Base-by-base conservation (phyloP, 2,888 invertebrate species). In the Drosophila conformis region DNA sequence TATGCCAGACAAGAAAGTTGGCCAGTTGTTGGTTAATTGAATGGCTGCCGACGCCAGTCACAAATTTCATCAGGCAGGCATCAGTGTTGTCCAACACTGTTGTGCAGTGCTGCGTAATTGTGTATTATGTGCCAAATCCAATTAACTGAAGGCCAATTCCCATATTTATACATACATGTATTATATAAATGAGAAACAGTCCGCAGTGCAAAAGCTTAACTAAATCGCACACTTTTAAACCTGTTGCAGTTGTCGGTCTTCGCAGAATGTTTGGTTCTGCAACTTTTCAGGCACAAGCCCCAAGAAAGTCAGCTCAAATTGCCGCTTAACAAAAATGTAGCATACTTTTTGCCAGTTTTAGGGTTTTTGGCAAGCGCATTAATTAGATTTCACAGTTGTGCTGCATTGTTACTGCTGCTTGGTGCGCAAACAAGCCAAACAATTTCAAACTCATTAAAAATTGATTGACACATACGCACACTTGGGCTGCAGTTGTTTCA, bases 361-460 rank as follows among this genome's bases (percentile, higher is more conserved):
- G 69, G 59, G 63, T 51, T 33, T 49, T 29, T 59, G 58, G 61
- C 40, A 21, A 48, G 31, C 46, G 59, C 48, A 60, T 66, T 73
- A 81, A 78, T 78, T 75, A 71, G 71, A 63, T 67, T 68, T 62
- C 57, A 64, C 46, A 36, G 38, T 51, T 48, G 53, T 27, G 59
- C 31, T 49, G 53, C 53, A 42, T 52, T 52, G 60, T 51, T 40
- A 27, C 62, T 2, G 35, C 15, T 31, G 60, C 48, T 31, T 49
- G 49, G 38, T 48, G 61, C 25, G 65, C 60, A 60, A 73, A 77
- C 70, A 69, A 67, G 67, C 73, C 71, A 78, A 90, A 87, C 87
- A 89, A 90, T 90, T 91, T 86, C 84, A 85, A 91, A 83, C 89
- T 91, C 89, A 91, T 91, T 91, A 91, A 83, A 83, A 89, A 91